These are phyloP conservation scores for Cephus cinctus DNA, from an alignment of 1,140 invertebrate species.

Conservation along the genomic window DNA sequence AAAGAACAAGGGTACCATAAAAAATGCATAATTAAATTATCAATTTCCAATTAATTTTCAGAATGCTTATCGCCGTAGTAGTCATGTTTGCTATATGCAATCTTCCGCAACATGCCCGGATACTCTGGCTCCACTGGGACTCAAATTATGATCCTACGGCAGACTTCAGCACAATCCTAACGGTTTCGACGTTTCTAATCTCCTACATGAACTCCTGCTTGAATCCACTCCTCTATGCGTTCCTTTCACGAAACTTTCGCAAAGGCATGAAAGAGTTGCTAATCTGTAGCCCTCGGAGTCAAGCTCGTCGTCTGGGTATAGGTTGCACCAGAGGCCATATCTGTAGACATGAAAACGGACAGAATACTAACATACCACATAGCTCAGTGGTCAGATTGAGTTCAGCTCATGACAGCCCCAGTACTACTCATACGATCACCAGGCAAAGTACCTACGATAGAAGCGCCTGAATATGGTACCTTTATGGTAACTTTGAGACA, in stretches of 20 bases:
- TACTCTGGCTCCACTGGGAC: slow-evolving; percentile 74
- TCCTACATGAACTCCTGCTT: slow-evolving; percentile 83
- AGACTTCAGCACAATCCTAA: slow-evolving; percentile 71
- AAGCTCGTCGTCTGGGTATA: slow-evolving; percentile 18
- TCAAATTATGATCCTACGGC: slow-evolving; percentile 62
- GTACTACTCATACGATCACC: slow-evolving; percentile 24
- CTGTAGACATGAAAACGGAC: slow-evolving; percentile 24
- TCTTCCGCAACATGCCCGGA: slow-evolving; percentile 78
- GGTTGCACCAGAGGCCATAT: slow-evolving; percentile 23
- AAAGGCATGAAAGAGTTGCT: slow-evolving; percentile 70
- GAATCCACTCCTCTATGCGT: slow-evolving; percentile 82
- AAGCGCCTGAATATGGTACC: slow-evolving; percentile 14
- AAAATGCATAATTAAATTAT: background rate
- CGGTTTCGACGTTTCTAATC: slow-evolving; percentile 79
- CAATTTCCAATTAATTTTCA: slow-evolving; percentile 47
- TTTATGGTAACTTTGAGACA: background rate
- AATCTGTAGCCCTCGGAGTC: slow-evolving; percentile 47
- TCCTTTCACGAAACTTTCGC: slow-evolving; percentile 76
- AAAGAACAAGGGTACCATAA: background rate
- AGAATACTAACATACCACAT: slow-evolving; percentile 21
- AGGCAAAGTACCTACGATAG: slow-evolving; percentile 23
- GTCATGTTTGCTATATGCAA: slow-evolving; percentile 82
- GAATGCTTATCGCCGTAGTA: slow-evolving; percentile 81
- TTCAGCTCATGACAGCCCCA: slow-evolving; percentile 30
- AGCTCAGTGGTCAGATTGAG: slow-evolving; percentile 31